Conservation (phyloP, 1,140 invertebrate species). For the Apocrypta bakeri region DNA sequence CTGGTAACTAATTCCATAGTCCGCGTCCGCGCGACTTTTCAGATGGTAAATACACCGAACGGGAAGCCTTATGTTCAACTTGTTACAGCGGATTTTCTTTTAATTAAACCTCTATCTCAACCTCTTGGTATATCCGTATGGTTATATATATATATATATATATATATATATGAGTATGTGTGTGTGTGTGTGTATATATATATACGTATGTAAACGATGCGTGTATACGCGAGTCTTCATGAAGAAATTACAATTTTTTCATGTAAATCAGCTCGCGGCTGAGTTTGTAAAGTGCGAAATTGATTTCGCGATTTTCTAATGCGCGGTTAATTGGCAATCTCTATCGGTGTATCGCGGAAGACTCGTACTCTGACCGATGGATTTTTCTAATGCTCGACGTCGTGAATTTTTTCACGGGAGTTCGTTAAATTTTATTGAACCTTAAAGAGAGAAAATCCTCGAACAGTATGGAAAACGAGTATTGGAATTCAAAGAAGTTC, state of each 20-base stretch:
- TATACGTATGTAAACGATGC: background rate
- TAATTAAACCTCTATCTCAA: background rate
- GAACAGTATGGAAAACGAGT: background rate
- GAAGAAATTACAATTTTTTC: background rate
- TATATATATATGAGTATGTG: background rate
- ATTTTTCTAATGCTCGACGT: background rate
- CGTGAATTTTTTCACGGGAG: background rate
- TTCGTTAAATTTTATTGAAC: constrained; percentile 31
- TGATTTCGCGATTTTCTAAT: constrained; percentile 29
- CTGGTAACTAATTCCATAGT: background rate
- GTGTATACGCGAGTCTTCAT: background rate
- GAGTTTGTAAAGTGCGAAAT: constrained; percentile 27
- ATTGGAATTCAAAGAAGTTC: constrained; percentile 7
- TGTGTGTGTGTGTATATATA: too few relatives aligned
- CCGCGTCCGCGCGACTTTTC: background rate
- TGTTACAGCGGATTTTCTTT: constrained; percentile 1
- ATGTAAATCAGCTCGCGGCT: background rate
- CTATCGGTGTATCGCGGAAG: background rate
- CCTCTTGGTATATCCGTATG: background rate
- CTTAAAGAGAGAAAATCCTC: background rate
- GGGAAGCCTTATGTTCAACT: background rate
- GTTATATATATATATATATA: background rate
- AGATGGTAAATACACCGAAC: constrained; percentile 4
- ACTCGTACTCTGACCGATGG: background rate
- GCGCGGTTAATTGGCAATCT: constrained; percentile 14